These are phyloP conservation scores for Trissolcus basalis DNA, from an alignment of 1,140 invertebrate genomes.

Conservation along the genomic window DNA sequence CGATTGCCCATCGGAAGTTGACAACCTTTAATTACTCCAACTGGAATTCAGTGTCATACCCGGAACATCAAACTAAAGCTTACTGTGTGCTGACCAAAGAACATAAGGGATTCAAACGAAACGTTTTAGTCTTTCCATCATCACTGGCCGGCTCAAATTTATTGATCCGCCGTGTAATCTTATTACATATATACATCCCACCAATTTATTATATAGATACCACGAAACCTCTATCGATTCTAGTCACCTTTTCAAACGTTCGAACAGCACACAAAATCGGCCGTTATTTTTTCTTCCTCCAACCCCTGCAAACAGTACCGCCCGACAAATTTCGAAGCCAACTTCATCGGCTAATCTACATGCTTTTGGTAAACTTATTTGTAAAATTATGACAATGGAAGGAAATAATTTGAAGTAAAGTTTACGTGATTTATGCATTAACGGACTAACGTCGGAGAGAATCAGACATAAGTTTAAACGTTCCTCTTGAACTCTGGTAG, in stretches of 20 bases:
- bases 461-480: conserved; percentile 55
- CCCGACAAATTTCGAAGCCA: background rate
- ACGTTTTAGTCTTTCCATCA: background rate
- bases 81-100: conserved; percentile 23
- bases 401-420: conserved; percentile 47
- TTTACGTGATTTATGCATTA: conserved; percentile 46
- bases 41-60: conserved; percentile 21
- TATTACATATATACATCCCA: no score
- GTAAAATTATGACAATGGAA: conserved; percentile 1
- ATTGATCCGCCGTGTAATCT: no score
- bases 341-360: background rate
- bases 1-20: conserved; percentile 55
- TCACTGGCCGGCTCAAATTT: background rate
- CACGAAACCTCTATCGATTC: no score
- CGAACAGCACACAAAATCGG: no score
- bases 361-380: background rate
- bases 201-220: no score
- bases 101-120: background rate
- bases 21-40: conserved; percentile 55
- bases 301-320: background rate
- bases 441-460: conserved; percentile 38
- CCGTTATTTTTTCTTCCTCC: no score
- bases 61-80: conserved; percentile 36
- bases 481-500: conserved; percentile 42
- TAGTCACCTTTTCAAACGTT: no score